Conservation (phyloP, 2,888 invertebrate genomes). For the Chouioia cunea region DNA sequence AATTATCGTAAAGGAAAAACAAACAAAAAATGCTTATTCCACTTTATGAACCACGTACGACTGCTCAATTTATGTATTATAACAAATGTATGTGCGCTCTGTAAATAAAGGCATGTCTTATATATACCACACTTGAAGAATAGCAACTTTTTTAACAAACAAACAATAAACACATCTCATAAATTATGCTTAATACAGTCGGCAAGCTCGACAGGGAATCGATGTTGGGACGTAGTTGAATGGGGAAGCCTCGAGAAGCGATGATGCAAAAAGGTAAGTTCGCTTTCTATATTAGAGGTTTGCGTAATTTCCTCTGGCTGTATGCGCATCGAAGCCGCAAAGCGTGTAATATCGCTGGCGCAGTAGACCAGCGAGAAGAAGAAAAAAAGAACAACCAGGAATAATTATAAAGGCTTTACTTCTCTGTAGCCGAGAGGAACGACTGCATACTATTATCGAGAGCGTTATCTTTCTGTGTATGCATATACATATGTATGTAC, state of each 20-base stretch:
- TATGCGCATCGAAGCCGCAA: conserved; percentile 39
- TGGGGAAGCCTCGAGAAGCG: conserved; percentile 6
- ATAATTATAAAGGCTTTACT: conserved; percentile 52
- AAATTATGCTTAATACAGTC: conserved; percentile 6
- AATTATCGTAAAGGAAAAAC: conserved; percentile 42
- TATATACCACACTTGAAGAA: conserved; percentile 46
- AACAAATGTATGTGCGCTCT: conserved; percentile 50
- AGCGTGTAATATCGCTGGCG: conserved; percentile 26
- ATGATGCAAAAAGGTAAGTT: conserved; percentile 47
- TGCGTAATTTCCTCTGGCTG: conserved; percentile 28
- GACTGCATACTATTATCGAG: conserved; percentile 48
- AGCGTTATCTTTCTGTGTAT: conserved; percentile 43
- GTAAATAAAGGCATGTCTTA: conserved; percentile 52
- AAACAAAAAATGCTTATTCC: conserved; percentile 38
- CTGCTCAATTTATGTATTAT: conserved; percentile 49
- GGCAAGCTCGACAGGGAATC: background rate
- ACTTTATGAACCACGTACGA: conserved; percentile 48
- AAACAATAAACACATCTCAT: background rate
- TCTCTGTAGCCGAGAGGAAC: conserved; percentile 48
- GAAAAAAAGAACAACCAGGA: conserved; percentile 33
- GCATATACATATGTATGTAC: too few relatives aligned
- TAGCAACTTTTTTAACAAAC: conserved; percentile 32
- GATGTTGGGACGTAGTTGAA: background rate
- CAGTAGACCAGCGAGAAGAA: conserved; percentile 35
- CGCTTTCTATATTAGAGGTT: conserved; percentile 44